Conservation (phyloP, 2,797 vertebrate species). For the Channallabes apus region DNA sequence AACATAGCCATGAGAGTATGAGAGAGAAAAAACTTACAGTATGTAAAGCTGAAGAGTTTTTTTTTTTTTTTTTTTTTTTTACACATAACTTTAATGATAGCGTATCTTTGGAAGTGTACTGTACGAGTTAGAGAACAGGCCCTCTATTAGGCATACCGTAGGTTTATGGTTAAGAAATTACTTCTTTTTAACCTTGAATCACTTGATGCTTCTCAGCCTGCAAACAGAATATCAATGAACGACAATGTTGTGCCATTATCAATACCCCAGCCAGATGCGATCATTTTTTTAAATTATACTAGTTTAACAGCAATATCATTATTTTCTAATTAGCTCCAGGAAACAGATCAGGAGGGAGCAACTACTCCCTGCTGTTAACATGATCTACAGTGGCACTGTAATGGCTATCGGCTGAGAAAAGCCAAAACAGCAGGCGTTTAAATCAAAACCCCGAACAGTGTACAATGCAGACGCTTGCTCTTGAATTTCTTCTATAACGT, state of each 20-base stretch:
- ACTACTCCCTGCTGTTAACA: slow-evolving; percentile 46
- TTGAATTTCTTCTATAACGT: slow-evolving; percentile 3
- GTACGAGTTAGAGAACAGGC: background rate
- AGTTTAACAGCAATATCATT: slow-evolving; percentile 55
- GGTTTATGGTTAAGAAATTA: slow-evolving; percentile 2
- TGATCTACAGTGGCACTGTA: slow-evolving; percentile 48
- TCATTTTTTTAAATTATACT: slow-evolving; percentile 33
- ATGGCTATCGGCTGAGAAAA: slow-evolving; percentile 28
- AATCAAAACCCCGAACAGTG: slow-evolving; percentile 16
- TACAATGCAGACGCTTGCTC: slow-evolving; percentile 26
- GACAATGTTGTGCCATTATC: slow-evolving; percentile 6
- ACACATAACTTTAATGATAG: background rate
- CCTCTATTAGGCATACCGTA: background rate
- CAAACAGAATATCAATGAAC: slow-evolving; percentile 39
- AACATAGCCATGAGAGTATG: background rate
- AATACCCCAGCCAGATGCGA: slow-evolving; percentile 8
- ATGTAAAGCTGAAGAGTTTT: too few species aligned
- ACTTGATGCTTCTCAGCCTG: slow-evolving; percentile 31
- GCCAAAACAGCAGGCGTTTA: slow-evolving; percentile 33
- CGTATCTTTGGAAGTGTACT: background rate
- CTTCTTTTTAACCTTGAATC: slow-evolving; percentile 44
- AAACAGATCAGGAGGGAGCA: slow-evolving; percentile 47
- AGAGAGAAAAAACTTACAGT: background rate
- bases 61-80: slow-evolving; percentile 1
- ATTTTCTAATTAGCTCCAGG: slow-evolving; percentile 55